A percentile compares a stretch with the other conserved stretches of the same genome.
phyloP scores from a whole-genome alignment of 2,113 vertebrate species.

The Theristicus caerulescens region DNA sequence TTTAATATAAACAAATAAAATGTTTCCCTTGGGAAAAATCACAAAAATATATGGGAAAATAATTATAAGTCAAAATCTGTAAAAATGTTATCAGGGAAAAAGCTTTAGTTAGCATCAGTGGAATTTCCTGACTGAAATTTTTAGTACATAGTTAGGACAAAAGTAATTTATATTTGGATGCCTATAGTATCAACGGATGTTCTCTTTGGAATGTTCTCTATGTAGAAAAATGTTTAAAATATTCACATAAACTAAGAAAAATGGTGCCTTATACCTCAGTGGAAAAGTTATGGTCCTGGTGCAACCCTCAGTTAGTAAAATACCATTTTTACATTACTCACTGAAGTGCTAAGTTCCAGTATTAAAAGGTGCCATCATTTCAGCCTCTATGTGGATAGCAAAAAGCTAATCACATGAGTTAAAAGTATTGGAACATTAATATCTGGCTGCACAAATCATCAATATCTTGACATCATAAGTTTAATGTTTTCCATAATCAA shows the following conservation, averaged over 20 bases:
- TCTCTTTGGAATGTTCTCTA: not conserved
- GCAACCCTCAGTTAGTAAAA: not conserved
- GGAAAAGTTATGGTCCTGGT: not conserved
- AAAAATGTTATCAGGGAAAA: not conserved
- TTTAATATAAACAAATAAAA: not conserved
- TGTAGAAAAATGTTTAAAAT: constrained; percentile 15
- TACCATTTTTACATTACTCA: not conserved
- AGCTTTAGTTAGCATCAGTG: not conserved
- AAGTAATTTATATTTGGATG: not conserved
- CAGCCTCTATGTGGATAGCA: constrained; percentile 34
- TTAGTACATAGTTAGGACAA: not conserved
- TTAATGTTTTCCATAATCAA: constrained; percentile 72
- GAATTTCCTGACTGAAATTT: constrained; percentile 30
- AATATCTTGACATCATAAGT: constrained; percentile 60
- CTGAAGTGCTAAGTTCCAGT: not conserved
- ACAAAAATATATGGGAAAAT: not conserved
- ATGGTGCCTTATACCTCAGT: not conserved
- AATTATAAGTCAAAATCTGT: not conserved
- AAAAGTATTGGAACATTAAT: constrained; percentile 61
- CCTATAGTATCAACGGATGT: not conserved
- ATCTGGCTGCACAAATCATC: constrained; percentile 60
- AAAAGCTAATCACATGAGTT: constrained; percentile 58
- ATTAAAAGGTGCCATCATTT: constrained; percentile 45
- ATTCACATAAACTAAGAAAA: not conserved
- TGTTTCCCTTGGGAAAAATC: not conserved